phyloP scores from a whole-genome alignment of 2,797 vertebrate genomes.

The Cuculus canorus region DNA sequence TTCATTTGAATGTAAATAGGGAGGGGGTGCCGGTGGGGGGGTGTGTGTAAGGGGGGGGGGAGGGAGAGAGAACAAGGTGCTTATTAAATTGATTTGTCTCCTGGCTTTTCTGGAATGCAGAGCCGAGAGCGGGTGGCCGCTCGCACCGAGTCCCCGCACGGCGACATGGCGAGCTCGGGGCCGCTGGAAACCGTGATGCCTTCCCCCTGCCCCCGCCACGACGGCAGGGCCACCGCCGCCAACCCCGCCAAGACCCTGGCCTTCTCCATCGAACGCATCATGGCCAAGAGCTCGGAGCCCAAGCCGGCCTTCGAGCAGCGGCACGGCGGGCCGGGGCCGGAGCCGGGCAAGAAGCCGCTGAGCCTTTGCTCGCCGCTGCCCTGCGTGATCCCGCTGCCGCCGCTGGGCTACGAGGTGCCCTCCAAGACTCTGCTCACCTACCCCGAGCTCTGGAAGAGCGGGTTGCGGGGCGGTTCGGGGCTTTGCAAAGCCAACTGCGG shows the following conservation, averaged over 20 bases:
- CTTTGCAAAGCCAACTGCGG: constrained; percentile 92
- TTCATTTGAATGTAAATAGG: constrained; percentile 94
- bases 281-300: constrained; percentile 93
- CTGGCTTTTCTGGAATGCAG: constrained; percentile 88
- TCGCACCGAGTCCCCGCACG: constrained; percentile 79
- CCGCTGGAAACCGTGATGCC: constrained; percentile 90
- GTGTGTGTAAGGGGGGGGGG: neutral
- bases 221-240: constrained; percentile 82
- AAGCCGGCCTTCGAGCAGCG: constrained; percentile 72
- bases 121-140: constrained; percentile 77
- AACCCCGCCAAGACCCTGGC: constrained; percentile 92
- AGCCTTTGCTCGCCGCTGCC: constrained; percentile 91
- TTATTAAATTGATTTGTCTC: constrained; percentile 92
- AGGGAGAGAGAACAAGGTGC: constrained; percentile 84
- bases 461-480: constrained; percentile 84
- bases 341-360: constrained; percentile 84
- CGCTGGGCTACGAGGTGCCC: constrained; percentile 90
- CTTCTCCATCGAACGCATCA: constrained; percentile 98
- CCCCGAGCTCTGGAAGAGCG: constrained; percentile 94
- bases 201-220: constrained; percentile 82
- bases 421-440: constrained; percentile 94
- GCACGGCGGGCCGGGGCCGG: constrained; percentile 63
- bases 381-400: constrained; percentile 92
- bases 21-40: constrained; percentile 79
- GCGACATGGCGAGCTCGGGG: constrained; percentile 89